Percentiles rank a stretch among this genome's conserved stretches.
phyloP scores from a whole-genome alignment of 2,113 vertebrate genomes.

The Corythaeola cristata region DNA sequence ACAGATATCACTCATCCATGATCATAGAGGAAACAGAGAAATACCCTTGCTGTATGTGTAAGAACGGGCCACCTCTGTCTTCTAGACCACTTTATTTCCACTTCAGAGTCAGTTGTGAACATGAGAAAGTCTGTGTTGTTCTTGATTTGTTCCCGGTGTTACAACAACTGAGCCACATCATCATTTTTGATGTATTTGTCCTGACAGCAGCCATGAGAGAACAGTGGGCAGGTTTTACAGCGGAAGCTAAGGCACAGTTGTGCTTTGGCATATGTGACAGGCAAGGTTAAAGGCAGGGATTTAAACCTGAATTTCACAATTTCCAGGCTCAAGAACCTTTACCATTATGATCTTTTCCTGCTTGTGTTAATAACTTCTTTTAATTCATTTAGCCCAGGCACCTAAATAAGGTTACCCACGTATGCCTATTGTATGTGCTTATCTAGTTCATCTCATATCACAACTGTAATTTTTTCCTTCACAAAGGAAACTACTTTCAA shows the following conservation, averaged over 20 bases:
- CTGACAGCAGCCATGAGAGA: background rate
- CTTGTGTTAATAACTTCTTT: background rate
- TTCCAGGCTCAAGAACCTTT: background rate
- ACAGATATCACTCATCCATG: background rate
- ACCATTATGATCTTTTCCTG: background rate
- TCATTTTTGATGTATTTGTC: fast-evolving
- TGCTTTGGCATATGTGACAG: background rate
- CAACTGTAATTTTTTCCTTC: background rate
- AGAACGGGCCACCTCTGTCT: background rate
- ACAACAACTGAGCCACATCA: background rate
- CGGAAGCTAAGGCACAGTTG: background rate
- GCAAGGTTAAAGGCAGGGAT: conserved; percentile 9
- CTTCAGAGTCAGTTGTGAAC: background rate
- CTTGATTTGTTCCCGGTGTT: background rate
- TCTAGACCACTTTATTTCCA: background rate
- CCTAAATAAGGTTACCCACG: background rate
- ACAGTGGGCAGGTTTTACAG: background rate
- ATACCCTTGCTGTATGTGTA: background rate
- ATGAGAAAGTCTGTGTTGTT: background rate
- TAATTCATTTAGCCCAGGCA: background rate
- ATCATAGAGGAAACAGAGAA: background rate
- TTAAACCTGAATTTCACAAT: background rate
- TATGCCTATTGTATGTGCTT: background rate
- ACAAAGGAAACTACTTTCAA: background rate
- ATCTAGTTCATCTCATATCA: background rate